Evolutionary conservation across 1,140 invertebrate species (phyloP).

Genomic region (Ceratoteleas bidentatus): DNA sequence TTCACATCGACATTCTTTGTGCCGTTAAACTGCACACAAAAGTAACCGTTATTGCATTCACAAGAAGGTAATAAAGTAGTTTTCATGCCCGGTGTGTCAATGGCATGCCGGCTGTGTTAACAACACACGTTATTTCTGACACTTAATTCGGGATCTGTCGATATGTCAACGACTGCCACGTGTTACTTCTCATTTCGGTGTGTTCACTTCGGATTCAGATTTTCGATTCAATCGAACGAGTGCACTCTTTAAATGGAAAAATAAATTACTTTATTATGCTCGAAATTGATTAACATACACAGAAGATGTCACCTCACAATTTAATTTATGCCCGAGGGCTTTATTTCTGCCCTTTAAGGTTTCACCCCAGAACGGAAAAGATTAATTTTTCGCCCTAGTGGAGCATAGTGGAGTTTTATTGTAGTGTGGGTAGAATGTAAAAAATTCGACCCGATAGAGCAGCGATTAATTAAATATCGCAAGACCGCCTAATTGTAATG

Average conservation of each 20-base stretch:
- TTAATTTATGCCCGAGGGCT: too few relatives aligned
- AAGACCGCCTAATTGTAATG: not conserved
- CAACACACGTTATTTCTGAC: slow-evolving; percentile 31
- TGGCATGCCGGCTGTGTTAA: slow-evolving; percentile 28
- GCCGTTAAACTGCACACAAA: slow-evolving; percentile 9
- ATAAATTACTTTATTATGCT: too few relatives aligned
- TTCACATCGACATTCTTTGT: slow-evolving; percentile 10
- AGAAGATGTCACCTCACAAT: too few relatives aligned
- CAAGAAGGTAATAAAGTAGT: slow-evolving; percentile 32
- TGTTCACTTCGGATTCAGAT: slow-evolving; percentile 7
- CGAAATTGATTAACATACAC: too few relatives aligned
- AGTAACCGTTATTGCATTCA: slow-evolving; percentile 6
- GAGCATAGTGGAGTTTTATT: too few relatives aligned
- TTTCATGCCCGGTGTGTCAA: slow-evolving; percentile 22
- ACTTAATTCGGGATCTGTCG: slow-evolving; percentile 43
- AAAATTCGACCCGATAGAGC: too few relatives aligned
- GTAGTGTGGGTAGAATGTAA: too few relatives aligned
- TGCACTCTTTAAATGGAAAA: slow-evolving; percentile 15
- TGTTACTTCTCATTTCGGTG: slow-evolving; percentile 31
- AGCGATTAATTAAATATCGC: too few relatives aligned
- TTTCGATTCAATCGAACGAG: slow-evolving; percentile 5
- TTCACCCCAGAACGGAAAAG: too few relatives aligned
- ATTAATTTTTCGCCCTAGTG: too few relatives aligned
- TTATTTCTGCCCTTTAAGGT: too few relatives aligned
- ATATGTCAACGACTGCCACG: slow-evolving; percentile 25